Base-by-base conservation (phyloP, 2,888 invertebrate species). In the Thymelicus sylvestris region DNA sequence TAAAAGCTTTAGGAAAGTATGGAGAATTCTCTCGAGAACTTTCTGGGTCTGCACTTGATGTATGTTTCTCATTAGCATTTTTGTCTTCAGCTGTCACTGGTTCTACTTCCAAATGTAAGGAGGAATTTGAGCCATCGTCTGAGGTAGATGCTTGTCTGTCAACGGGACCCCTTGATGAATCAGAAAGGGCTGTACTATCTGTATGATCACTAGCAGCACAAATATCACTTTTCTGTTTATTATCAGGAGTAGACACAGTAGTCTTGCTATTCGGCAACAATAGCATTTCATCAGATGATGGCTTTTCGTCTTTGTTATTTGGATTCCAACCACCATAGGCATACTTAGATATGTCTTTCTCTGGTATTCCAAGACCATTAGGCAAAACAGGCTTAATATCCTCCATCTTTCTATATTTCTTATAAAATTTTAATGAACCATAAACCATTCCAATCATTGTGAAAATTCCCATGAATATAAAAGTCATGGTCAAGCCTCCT, bases 331-430 rank as follows among this genome's bases (percentile, higher is more conserved):
- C 87, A 63, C 86, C 86, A 77, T 88, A 92, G 19, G 89, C 81
- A 75, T 89, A 91, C 77, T 94, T 94, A 5, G 87, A 83, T 73
- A 86, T 83, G 75, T 93, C 94, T 77, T 94, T 93, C 77, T 92
- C 90, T 44, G 90, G 90, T 73, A 91, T 85, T 67, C 87, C 94
- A 72, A 96, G 85, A 5, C 96, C 96, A 63, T 95, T 95, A 31
- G 96, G 96, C 74, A 96, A 85, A 77, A 95, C 95, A 13, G 96
- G 95, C 80, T 95, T 95, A 38, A 96, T 95, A 77, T 96, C 95
- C 80, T 95, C 94, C 95, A 96, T 96, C 77, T 93, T 94, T 79
- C 94, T 94, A 78, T 95, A 95, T 74, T 94, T 95, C 71, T 92
- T 89, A 87, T 95, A 96, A 39, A 95, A 80, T 81, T 96, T 96